phyloP scores from a whole-genome alignment of 2,888 invertebrate genomes.

The Drosophila buzzatii region DNA sequence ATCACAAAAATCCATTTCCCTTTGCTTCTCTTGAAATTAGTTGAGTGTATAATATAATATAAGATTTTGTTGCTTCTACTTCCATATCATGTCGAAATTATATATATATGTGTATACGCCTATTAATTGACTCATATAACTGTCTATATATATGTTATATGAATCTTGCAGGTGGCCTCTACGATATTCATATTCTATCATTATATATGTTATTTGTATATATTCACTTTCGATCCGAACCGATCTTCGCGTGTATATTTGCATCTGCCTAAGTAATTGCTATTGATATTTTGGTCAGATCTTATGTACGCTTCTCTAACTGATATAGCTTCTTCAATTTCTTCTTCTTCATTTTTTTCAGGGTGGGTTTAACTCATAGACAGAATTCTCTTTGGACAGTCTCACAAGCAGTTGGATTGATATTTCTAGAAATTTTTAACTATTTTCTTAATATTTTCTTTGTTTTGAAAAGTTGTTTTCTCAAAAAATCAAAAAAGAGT shows the following conservation, averaged over 20 bases:
- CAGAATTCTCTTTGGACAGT: constrained; percentile 46
- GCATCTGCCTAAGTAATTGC: constrained; percentile 23
- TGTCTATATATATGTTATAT: constrained; percentile 12
- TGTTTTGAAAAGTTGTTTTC: constrained; percentile 16
- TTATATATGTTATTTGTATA: constrained; percentile 15
- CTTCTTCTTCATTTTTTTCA: constrained; percentile 6
- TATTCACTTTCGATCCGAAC: constrained; percentile 26
- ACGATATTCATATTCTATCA: constrained; percentile 9
- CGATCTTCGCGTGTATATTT: constrained; percentile 19
- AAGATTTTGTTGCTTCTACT: constrained; percentile 42
- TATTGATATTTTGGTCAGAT: constrained; percentile 49
- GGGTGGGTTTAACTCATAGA: constrained; percentile 52
- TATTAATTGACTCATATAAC: constrained; percentile 34
- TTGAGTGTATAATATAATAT: constrained; percentile 33
- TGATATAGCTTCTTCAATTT: neutral
- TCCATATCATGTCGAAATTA: constrained; percentile 11
- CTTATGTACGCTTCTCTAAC: constrained; percentile 9
- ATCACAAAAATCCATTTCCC: constrained; percentile 54
- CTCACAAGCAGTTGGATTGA: constrained; percentile 39
- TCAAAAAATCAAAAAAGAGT: constrained; percentile 45
- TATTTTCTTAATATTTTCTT: neutral
- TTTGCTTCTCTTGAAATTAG: constrained; percentile 2
- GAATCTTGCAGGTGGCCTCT: constrained; percentile 21
- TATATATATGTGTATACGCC: constrained; percentile 18
- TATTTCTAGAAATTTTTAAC: constrained; percentile 13